A percentile compares a stretch with the other conserved stretches of the same genome.
phyloP scores from a whole-genome alignment of 2,888 invertebrate genomes.

The Tromatobia lineatoria region DNA sequence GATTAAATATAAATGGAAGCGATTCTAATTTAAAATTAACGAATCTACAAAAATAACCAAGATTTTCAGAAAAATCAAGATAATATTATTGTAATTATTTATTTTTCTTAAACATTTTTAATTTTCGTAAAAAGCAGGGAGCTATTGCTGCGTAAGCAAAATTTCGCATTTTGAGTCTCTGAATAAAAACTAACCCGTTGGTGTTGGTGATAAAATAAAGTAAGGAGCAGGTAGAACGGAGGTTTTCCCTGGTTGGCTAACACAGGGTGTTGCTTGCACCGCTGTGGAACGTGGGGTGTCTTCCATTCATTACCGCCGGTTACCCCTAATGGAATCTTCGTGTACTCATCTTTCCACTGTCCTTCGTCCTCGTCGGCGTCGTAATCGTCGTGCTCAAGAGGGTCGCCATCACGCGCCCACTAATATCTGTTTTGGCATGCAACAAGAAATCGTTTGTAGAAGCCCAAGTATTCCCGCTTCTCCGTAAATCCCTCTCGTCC shows the following conservation, averaged over 20 bases:
- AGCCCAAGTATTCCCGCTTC: not conserved
- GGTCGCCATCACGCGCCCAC: constrained; percentile 9
- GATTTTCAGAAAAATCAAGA: too few relatives aligned
- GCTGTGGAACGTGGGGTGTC: constrained; percentile 75
- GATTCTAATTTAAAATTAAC: too few relatives aligned
- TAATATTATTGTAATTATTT: too few relatives aligned
- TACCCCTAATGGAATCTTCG: constrained; percentile 84
- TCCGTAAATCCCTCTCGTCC: constrained; percentile 20
- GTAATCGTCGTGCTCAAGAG: constrained; percentile 9
- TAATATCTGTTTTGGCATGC: constrained; percentile 58
- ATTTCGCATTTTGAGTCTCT: too few relatives aligned
- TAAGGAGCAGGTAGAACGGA: not conserved
- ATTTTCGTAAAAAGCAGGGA: too few relatives aligned
- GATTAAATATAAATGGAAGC: too few relatives aligned
- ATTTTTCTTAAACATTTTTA: too few relatives aligned
- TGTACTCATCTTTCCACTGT: constrained; percentile 81
- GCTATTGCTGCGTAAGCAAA: too few relatives aligned
- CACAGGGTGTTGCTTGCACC: constrained; percentile 66
- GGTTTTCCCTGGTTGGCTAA: constrained; percentile 57
- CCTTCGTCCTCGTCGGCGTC: constrained; percentile 42
- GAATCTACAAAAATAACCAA: too few relatives aligned
- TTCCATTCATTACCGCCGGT: constrained; percentile 84
- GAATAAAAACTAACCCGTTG: not conserved
- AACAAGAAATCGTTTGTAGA: constrained; percentile 79
- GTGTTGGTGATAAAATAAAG: not conserved